A percentile compares a stretch with the other conserved stretches of the same genome.
Conservation (phyloP, 1,140 invertebrate genomes). For the Listronotus oregonensis region DNA sequence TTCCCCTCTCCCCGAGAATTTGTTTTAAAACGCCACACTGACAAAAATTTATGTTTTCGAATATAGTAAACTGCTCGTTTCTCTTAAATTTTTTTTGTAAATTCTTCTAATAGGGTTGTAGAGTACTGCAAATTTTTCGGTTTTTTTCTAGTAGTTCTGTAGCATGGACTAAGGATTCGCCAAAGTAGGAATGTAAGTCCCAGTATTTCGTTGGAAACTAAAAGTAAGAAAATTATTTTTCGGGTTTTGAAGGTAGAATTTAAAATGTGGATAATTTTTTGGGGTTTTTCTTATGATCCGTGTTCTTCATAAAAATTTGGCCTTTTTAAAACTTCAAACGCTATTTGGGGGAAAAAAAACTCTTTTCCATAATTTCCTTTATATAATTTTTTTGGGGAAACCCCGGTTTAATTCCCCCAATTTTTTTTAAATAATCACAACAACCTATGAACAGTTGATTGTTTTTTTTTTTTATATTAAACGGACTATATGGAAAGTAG, state of each 20-base stretch:
- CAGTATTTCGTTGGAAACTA: constrained; percentile 60
- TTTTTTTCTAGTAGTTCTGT: constrained; percentile 65
- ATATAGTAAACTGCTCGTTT: constrained; percentile 64
- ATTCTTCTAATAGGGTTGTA: constrained; percentile 54
- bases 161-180: constrained; percentile 60
- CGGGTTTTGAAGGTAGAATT: background rate
- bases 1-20: constrained; percentile 59
- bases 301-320: constrained; percentile 36
- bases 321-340: constrained; percentile 40
- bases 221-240: constrained; percentile 16
- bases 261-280: background rate
- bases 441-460: no score
- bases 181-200: constrained; percentile 64
- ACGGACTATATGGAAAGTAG: background rate
- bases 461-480: background rate
- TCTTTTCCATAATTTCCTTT: constrained; percentile 26
- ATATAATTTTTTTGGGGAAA: background rate
- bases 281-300: constrained; percentile 23
- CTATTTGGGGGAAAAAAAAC: constrained; percentile 39
- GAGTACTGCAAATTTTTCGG: constrained; percentile 59
- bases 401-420: no score
- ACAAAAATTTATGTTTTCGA: constrained; percentile 67
- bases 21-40: constrained; percentile 64
- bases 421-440: no score
- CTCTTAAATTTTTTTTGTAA: constrained; percentile 65